Percentiles rank a stretch among this genome's conserved stretches.
Evolutionary conservation across 2,797 vertebrate genomes (phyloP).

Genomic region (Pangasius macronema): DNA sequence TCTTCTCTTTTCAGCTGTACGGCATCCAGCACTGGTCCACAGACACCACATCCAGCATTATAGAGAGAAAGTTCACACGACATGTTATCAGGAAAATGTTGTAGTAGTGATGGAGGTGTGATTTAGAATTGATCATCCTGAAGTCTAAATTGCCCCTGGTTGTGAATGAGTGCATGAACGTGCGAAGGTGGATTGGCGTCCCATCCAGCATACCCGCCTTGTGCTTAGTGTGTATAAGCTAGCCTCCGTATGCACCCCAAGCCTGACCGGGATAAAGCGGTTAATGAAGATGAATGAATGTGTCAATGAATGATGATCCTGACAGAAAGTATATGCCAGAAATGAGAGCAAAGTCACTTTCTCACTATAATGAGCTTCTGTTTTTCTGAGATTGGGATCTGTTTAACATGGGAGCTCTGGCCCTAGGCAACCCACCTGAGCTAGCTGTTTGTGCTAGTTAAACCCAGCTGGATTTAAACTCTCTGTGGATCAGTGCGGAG

Average conservation of each 20-base stretch:
- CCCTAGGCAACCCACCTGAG: conserved; percentile 46
- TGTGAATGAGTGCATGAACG: not conserved
- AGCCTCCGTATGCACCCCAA: not conserved
- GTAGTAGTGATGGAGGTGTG: not conserved
- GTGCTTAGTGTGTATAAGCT: not conserved
- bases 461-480: conserved; percentile 40
- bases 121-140: not conserved
- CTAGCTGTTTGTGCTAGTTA: conserved; percentile 41
- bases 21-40: conserved; percentile 60
- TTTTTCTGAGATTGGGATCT: conserved; percentile 11
- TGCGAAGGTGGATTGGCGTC: not conserved
- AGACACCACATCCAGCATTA: conserved; percentile 49
- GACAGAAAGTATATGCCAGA: not conserved
- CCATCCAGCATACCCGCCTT: not conserved
- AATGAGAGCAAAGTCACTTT: not conserved
- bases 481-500: conserved; percentile 56
- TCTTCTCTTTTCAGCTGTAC: conserved; percentile 81
- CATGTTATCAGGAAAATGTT: not conserved
- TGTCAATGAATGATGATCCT: not conserved
- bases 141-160: not conserved
- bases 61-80: not conserved
- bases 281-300: not conserved
- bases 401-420: conserved; percentile 29
- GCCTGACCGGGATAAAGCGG: not conserved
- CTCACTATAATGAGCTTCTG: not conserved